These are phyloP conservation scores for Rhagophthalmus giganteus DNA, from an alignment of 2,888 invertebrate species.

Conservation along the genomic window DNA sequence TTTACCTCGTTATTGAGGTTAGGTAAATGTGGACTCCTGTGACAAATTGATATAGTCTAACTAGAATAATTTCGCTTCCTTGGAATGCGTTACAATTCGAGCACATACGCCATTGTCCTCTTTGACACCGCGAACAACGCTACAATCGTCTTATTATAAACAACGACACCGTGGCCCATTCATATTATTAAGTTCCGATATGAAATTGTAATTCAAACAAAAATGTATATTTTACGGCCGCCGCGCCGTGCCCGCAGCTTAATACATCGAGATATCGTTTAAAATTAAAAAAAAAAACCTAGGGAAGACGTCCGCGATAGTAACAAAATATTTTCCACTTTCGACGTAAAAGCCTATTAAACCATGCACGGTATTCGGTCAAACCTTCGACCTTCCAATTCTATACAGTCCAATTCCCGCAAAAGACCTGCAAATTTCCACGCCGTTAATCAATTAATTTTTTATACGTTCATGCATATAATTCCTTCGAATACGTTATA, in stretches of 20 bases:
- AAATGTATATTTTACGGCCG: slow-evolving; percentile 6
- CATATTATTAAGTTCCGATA: slow-evolving; percentile 36
- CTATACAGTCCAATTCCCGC: slow-evolving; percentile 4
- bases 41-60: slow-evolving; percentile 37
- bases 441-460: slow-evolving; percentile 6
- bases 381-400: slow-evolving; percentile 9
- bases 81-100: slow-evolving; percentile 29
- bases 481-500: slow-evolving; percentile 1
- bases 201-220: slow-evolving; percentile 35
- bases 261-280: slow-evolving; percentile 12
- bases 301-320: slow-evolving; percentile 3
- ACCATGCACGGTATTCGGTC: slow-evolving; percentile 2
- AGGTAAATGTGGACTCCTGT: slow-evolving; percentile 32
- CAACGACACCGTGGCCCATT: slow-evolving; percentile 25
- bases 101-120: slow-evolving; percentile 22
- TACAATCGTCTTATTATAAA: slow-evolving; percentile 11
- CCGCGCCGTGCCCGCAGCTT: slow-evolving; percentile 5
- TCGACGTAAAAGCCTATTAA: slow-evolving; percentile 4
- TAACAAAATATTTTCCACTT: slow-evolving; percentile 2
- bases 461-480: slow-evolving; percentile 9
- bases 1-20: slow-evolving; percentile 36
- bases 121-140: neutral
- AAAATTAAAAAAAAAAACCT: slow-evolving; percentile 16
- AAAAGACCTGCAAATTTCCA: slow-evolving; percentile 8
- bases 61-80: slow-evolving; percentile 32